Base-by-base conservation (phyloP, 2,113 vertebrate species). In the Suncus etruscus region DNA sequence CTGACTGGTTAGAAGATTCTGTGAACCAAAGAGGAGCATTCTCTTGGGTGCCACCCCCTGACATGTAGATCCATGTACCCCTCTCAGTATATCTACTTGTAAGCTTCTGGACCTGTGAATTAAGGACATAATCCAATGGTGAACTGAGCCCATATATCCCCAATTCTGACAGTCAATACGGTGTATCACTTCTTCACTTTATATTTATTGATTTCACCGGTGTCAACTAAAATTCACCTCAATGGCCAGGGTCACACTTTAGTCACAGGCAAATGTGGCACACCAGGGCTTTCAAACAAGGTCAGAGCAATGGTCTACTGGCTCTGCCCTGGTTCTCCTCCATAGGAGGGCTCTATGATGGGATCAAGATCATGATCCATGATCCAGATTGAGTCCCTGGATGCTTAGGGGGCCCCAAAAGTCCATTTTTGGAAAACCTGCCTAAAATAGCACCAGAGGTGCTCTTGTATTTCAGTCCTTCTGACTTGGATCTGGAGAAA, bases 351-450 rank as follows among this genome's bases (percentile, higher is more conserved):
- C 68, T 93, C 51, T 68, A 15, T 63, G 45, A 69, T 81, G 11
- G 61, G 70, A 54, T 25, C 51, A n/a, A 48, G 65, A 78, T 45
- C 87, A 79, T 47, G 14, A 50, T 68, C 32, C 3, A 12, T 4
- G 65, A 75, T 29, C 72, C 9, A 25, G 87, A 85, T 54, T 86
- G 89, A 94, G 85, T 39, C 72, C 61, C 27, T 39, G 54, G 61
- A 63, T 80, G 45, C 68, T 70, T 8, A 92, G 75, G 68, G 75
- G 32, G 20, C 79, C 61, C 47, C 63, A 39, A 87, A 89, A 74
- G 31, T 20, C 80, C 91, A 25, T 65, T 66, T 90, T 95, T 65
- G 88, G 65, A 94, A 91, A 77, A 68, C 5, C 20, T 58, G 74
- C 27, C 73, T 94, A 89, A 92, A 75, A 75, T 8, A 90, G 8